Evolutionary conservation across 2,888 invertebrate genomes (phyloP).

Genomic region (Drosophila limbata): DNA sequence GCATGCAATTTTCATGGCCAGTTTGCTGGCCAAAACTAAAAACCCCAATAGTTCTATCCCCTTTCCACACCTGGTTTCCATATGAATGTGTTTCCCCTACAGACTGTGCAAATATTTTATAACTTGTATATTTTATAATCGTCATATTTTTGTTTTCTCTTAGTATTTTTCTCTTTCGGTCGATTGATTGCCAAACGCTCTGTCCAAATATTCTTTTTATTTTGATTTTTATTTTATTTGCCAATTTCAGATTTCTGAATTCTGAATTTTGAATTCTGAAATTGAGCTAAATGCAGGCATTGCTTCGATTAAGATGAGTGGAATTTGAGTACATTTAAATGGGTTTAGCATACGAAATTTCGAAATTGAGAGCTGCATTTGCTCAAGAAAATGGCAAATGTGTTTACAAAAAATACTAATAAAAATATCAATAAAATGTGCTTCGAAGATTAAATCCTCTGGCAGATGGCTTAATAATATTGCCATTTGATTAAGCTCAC

Average conservation of each 20-base stretch:
- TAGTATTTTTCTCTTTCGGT: not conserved
- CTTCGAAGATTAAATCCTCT: no score
- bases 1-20: slow-evolving; percentile 72
- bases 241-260: not conserved
- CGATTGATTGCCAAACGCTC: slow-evolving; percentile 36
- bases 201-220: slow-evolving; percentile 1
- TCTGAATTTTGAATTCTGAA: not conserved
- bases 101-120: slow-evolving; percentile 46
- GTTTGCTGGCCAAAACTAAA: slow-evolving; percentile 51
- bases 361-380: not conserved
- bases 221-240: slow-evolving; percentile 4
- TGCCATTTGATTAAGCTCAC: no score
- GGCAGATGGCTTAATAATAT: no score
- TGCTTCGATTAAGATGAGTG: slow-evolving; percentile 17
- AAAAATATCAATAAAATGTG: not conserved
- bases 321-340: slow-evolving; percentile 11
- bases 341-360: not conserved
- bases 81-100: not conserved
- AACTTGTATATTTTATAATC: slow-evolving; percentile 38
- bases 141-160: slow-evolving; percentile 23
- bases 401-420: not conserved
- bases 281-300: slow-evolving; percentile 3
- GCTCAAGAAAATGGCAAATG: not conserved
- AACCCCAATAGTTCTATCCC: slow-evolving; percentile 17
- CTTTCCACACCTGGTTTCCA: not conserved